Base-by-base conservation (phyloP, 2,797 vertebrate species). In the Capromys pilorides region DNA sequence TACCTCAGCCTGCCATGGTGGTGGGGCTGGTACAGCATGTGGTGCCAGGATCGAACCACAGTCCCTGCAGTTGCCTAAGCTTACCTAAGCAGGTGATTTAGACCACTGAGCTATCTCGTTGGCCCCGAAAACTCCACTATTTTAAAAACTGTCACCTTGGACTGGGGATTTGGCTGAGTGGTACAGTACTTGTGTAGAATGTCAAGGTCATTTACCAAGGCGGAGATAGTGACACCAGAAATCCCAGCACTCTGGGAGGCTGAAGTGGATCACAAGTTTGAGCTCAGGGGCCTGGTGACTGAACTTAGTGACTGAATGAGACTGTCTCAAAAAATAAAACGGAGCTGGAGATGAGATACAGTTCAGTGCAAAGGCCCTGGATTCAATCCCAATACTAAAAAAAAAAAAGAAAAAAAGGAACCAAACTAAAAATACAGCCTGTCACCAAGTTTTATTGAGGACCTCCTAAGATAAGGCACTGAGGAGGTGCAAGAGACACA, bases 61-160 rank as follows among this genome's bases (percentile, higher is more conserved):
- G 45, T 45, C 45, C 45, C 45, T 45, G 45, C 45, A 45, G 45
- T 45, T 45, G 45, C 8, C 45, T 45, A 45, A 45, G 45, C 45
- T 45, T 45, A 8, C 45, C 4, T 45, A 45, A 45, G 45, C 45
- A 45, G 45, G 45, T 45, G 45, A 4, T 45, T 45, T 45, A 45
- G 45, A 45, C 45, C 45, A 45, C 45, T 45, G 8, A 45, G 45
- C 45, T 45, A 45, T 45, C 45, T 8, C 8, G 45, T 8, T 45
- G 45, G 45, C 45, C 45, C 45, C 8, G 45, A 45, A 45, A 45
- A 45, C 45, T 8, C 45, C 45, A 24, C 21, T 51, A 82, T 69
- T 93, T 89, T 80, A 36, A 91, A 93, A 88, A 78, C 59, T 18
- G 64, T 93, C 45, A 41, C n/a, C 45, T 64, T 41, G 5, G 39